These are phyloP conservation scores for Octopus bimaculoides DNA, from an alignment of 1,140 invertebrate species.

Conservation along the genomic window DNA sequence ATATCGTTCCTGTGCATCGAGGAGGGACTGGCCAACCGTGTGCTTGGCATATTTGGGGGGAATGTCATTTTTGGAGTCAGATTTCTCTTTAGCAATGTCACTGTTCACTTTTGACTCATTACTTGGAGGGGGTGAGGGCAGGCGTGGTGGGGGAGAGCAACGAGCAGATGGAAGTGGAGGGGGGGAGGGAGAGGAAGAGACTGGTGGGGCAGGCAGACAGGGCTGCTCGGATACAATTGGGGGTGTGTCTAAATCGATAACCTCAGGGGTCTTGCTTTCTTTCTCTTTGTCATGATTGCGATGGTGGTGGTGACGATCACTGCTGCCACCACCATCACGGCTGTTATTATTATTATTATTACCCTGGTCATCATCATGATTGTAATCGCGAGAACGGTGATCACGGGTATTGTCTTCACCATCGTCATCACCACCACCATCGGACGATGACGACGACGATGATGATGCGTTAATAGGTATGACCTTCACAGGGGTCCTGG, in stretches of 20 bases:
- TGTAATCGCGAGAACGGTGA: background rate
- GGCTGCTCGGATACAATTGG: background rate
- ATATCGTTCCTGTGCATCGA: constrained; percentile 3
- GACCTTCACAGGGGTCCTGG: constrained; percentile 20
- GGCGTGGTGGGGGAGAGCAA: background rate
- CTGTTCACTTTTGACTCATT: too few relatives aligned
- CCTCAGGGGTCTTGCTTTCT: constrained; percentile 37
- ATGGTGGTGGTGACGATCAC: constrained; percentile 25
- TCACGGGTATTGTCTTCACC: too few relatives aligned
- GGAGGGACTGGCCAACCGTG: background rate
- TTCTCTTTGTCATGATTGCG: constrained; percentile 29
- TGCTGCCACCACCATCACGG: background rate
- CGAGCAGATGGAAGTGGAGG: constrained; percentile 1
- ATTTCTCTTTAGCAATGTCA: background rate
- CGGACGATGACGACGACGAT: constrained; percentile 5
- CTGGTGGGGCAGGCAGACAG: constrained; percentile 16
- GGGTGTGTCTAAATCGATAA: constrained; percentile 29
- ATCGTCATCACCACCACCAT: constrained; percentile 6
- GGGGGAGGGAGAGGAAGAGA: constrained; percentile 14
- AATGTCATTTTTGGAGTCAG: background rate
- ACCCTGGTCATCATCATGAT: background rate
- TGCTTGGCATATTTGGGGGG: background rate
- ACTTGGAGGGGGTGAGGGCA: background rate
- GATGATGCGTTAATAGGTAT: background rate
- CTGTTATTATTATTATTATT: too few relatives aligned